These are phyloP conservation scores for Crossoptilon crossoptilon DNA, from an alignment of 2,797 vertebrate species.

Conservation along the genomic window DNA sequence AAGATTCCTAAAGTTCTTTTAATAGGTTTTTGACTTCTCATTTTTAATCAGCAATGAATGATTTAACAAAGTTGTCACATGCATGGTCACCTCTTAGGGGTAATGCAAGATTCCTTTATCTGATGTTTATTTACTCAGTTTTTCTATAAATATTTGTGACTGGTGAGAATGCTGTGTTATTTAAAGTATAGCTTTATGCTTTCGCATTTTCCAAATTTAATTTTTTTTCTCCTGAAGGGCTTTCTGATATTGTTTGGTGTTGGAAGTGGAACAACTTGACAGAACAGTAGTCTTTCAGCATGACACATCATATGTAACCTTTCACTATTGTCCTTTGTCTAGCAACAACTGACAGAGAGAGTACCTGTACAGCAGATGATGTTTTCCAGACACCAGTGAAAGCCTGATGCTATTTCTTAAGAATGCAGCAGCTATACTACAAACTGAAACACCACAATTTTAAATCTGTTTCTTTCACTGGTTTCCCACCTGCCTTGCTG, in stretches of 20 bases:
- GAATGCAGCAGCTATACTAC: constrained; percentile 38
- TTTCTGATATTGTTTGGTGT: background rate
- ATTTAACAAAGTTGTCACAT: background rate
- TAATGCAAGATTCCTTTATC: background rate
- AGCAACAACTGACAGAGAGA: constrained; percentile 37
- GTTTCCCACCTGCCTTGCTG: constrained; percentile 12
- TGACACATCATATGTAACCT: background rate
- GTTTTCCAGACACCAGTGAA: constrained; percentile 41
- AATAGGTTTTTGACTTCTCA: background rate
- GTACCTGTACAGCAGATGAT: constrained; percentile 61
- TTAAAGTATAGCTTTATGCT: background rate
- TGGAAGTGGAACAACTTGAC: background rate
- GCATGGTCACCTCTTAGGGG: background rate
- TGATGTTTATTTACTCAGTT: background rate
- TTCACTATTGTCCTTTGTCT: constrained; percentile 55
- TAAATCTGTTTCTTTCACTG: background rate
- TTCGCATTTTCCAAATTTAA: background rate
- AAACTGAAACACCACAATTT: background rate
- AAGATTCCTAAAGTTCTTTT: background rate
- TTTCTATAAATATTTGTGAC: background rate
- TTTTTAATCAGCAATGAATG: background rate
- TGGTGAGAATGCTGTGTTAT: background rate
- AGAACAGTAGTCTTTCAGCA: constrained; percentile 9
- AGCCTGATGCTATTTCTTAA: constrained; percentile 60
- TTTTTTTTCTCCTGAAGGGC: background rate